phyloP scores from a whole-genome alignment of 2,797 vertebrate species.

The Nyctalus aviator region DNA sequence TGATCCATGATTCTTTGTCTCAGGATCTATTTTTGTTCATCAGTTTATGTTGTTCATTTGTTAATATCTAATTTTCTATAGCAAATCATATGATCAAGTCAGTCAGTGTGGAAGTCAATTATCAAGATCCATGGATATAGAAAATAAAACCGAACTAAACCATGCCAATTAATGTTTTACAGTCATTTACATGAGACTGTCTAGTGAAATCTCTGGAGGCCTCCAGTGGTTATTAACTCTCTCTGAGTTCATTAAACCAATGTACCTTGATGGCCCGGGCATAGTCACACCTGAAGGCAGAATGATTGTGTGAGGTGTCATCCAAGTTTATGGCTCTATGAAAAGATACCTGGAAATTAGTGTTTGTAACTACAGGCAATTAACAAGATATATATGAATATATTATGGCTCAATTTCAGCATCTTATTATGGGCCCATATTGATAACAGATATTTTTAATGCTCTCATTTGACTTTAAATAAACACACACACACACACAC shows the following conservation, averaged over 20 bases:
- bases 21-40: too few relatives aligned
- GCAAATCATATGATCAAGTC: background rate
- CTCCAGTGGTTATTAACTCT: background rate
- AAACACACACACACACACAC: too few relatives aligned
- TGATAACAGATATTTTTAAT: background rate
- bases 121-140: background rate
- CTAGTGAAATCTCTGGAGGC: background rate
- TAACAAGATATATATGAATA: background rate
- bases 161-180: background rate
- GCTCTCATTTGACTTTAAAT: background rate
- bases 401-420: constrained; percentile 26
- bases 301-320: background rate
- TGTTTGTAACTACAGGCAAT: constrained; percentile 24
- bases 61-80: background rate
- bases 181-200: background rate
- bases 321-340: constrained; percentile 29
- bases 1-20: too few relatives aligned
- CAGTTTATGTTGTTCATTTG: background rate
- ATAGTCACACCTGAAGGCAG: background rate
- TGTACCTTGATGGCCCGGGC: background rate
- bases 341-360: constrained; percentile 18
- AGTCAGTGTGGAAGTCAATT: background rate
- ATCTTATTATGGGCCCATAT: constrained; percentile 10
- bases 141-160: background rate
- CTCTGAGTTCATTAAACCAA: background rate